Evolutionary conservation across 2,888 invertebrate species (phyloP).

Genomic region (Digitonthophagus gazella): DNA sequence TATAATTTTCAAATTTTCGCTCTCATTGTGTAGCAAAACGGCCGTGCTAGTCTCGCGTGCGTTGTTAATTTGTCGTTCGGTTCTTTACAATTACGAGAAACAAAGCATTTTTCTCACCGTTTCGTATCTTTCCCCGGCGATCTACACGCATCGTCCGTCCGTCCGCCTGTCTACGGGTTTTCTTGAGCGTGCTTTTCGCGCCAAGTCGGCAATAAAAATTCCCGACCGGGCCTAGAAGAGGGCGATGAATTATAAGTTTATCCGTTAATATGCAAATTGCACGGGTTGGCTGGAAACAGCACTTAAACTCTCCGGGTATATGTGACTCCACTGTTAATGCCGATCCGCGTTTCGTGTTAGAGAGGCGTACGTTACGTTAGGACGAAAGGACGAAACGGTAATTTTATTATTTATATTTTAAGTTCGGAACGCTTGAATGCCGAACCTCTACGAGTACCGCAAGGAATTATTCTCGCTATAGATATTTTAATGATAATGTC

Average conservation of each 20-base stretch:
- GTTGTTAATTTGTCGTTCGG: no score
- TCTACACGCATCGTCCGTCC: not conserved
- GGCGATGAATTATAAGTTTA: not conserved
- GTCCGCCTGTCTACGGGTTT: not conserved
- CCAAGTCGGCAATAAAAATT: not conserved
- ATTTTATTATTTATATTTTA: not conserved
- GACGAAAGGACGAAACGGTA: not conserved
- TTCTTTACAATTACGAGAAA: not conserved
- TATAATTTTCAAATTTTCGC: no score
- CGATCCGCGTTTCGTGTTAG: not conserved
- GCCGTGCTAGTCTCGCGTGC: no score
- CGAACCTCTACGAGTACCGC: no score
- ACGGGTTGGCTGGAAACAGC: not conserved
- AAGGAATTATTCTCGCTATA: no score
- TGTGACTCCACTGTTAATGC: not conserved
- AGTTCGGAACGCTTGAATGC: no score
- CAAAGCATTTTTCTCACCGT: not conserved
- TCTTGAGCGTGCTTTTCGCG: not conserved
- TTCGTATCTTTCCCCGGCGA: not conserved
- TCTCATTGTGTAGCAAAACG: no score
- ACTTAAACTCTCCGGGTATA: not conserved
- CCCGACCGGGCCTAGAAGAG: not conserved
- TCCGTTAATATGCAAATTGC: not conserved
- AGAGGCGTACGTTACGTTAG: not conserved
- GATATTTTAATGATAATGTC: no score